phyloP scores from a whole-genome alignment of 2,113 vertebrate genomes.

The Scortum barcoo region DNA sequence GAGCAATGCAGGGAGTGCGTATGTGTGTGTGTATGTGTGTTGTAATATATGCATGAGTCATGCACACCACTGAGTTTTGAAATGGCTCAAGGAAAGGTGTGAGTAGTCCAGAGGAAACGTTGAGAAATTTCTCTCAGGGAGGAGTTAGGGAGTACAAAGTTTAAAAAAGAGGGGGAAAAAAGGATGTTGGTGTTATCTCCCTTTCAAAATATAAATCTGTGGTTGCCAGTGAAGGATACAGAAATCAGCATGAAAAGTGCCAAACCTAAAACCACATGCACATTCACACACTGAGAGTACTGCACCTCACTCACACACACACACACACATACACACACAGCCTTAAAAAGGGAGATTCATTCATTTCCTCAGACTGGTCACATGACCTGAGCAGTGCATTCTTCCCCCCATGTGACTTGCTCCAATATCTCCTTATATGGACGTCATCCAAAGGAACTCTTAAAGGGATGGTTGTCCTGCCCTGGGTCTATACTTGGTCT shows the following conservation, averaged over 20 bases:
- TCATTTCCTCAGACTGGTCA: slow-evolving; percentile 75
- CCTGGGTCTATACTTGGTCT: slow-evolving; percentile 52
- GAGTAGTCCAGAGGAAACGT: slow-evolving; percentile 16
- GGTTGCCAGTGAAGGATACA: background rate
- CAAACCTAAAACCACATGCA: slow-evolving; percentile 9
- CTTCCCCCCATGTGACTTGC: slow-evolving; percentile 78
- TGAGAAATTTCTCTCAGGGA: slow-evolving; percentile 5
- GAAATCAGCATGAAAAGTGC: slow-evolving; percentile 8
- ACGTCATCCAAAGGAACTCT: slow-evolving; percentile 80
- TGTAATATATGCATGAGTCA: slow-evolving; percentile 59
- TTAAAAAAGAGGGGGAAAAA: background rate
- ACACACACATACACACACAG: slow-evolving; percentile 38
- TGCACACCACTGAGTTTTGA: slow-evolving; percentile 28
- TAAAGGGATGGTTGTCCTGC: slow-evolving; percentile 78
- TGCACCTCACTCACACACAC: slow-evolving; percentile 8
- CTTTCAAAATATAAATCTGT: background rate
- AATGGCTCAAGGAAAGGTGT: slow-evolving; percentile 13
- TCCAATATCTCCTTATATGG: slow-evolving; percentile 82
- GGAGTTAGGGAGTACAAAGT: slow-evolving; percentile 1
- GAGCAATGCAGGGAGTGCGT: slow-evolving; percentile 66
- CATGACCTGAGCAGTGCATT: slow-evolving; percentile 76
- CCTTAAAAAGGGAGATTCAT: slow-evolving; percentile 75
- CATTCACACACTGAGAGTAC: background rate
- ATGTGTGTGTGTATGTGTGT: slow-evolving; percentile 22
- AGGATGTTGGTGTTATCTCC: background rate